Evolutionary conservation across 2,797 vertebrate genomes (phyloP), one percentile per base, ranked within the genome.

Genomic region (Diplodus sargus): DNA sequence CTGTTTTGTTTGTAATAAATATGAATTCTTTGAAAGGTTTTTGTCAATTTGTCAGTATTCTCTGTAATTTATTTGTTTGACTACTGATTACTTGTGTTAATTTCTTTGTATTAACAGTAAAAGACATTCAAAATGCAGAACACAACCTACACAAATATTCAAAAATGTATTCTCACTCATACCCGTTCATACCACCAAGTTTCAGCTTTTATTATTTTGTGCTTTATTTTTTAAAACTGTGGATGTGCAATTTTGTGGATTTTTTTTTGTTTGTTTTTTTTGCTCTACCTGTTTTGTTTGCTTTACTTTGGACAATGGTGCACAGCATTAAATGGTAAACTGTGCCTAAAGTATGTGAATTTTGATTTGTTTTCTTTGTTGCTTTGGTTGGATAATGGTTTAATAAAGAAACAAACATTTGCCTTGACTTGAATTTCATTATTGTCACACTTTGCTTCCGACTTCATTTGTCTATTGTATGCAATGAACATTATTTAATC

Each of bases 21-120:
- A 83, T 78, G 10, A 60, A 78, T 76, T 85, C 7, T 70, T 78
- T 78, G 18, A 78, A 81, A 76, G 54, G 14, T 75, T 78, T 82
- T 65, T 86, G 81, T 82, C 76, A 74, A 45, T 88, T 87, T 89
- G 54, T 87, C 89, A 81, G 70, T 89, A 84, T 82, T 91, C 52
- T 91, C 56, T 93, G 87, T 95, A 95, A 95, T 95, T 96, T 97
- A 96, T 97, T 94, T 77, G 84, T 96, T 95, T 93, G 86, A 91
- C 95, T 96, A 95, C 92, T 95, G 95, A 94, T 91, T 95, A 89
- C 89, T 79, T 94, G 86, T 94, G 78, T 94, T 77, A 2, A 79
- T 58, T 43, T 68, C 28, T 81, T 30, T 80, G 70, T 80, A 34
- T 79, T 91, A 78, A 91, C 48, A 90, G 81, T 78, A 85, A 86